phyloP scores from a whole-genome alignment of 2,888 invertebrate genomes.

The Eutolmus rufibarbis region DNA sequence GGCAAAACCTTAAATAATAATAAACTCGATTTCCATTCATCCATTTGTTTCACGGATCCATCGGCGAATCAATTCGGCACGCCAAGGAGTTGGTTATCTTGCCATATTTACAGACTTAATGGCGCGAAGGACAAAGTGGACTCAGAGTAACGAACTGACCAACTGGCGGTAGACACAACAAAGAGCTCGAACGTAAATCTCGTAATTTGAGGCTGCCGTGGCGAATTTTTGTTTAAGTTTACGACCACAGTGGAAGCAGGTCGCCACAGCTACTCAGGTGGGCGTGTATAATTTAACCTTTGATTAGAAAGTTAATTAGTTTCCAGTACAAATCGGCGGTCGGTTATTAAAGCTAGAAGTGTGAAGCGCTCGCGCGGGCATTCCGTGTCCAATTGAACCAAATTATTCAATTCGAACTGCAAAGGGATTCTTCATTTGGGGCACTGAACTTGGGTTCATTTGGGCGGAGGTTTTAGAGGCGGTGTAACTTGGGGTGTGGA shows the following conservation, averaged over 20 bases:
- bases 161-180: neutral
- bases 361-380: neutral
- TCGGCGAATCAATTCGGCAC: neutral
- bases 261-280: slow-evolving; percentile 17
- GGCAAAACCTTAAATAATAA: neutral
- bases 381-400: neutral
- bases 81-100: neutral
- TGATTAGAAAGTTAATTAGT: slow-evolving; percentile 29
- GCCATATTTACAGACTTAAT: neutral
- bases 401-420: neutral
- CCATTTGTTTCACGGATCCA: neutral
- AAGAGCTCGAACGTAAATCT: neutral
- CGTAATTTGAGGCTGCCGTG: neutral
- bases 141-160: neutral
- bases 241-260: neutral
- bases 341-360: neutral
- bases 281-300: slow-evolving; percentile 36
- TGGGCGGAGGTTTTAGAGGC: neutral
- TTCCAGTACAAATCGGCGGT: neutral
- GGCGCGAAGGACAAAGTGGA: neutral
- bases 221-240: slow-evolving; percentile 38
- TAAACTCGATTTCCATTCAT: neutral
- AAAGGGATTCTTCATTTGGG: neutral
- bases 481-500: neutral
- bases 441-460: neutral